A percentile compares a stretch with the other conserved stretches of the same genome.
phyloP scores from a whole-genome alignment of 2,888 invertebrate genomes.

The Tanytarsus gracilentus region DNA sequence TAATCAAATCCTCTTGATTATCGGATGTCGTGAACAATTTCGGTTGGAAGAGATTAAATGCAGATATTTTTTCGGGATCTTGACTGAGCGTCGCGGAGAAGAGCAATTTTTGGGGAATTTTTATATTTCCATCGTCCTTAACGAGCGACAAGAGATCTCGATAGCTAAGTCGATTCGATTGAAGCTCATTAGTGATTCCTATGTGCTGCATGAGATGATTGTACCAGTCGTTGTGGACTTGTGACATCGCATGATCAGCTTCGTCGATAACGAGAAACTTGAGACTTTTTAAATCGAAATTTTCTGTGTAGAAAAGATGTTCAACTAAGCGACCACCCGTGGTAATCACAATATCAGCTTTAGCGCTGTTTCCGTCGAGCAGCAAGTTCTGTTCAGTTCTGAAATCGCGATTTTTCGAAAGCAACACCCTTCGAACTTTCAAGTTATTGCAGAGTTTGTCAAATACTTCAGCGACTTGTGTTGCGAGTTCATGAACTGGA shows the following conservation, averaged over 20 bases:
- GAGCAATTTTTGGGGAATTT: constrained; percentile 76
- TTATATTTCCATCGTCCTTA: constrained; percentile 38
- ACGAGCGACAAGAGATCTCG: constrained; percentile 6
- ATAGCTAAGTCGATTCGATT: constrained; percentile 23
- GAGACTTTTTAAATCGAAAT: constrained; percentile 61
- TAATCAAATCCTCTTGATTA: constrained; percentile 38
- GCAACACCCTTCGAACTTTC: constrained; percentile 58
- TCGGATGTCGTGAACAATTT: constrained; percentile 70
- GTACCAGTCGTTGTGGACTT: constrained; percentile 86
- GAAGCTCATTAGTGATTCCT: constrained; percentile 13
- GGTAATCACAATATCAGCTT: constrained; percentile 77
- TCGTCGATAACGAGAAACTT: constrained; percentile 89
- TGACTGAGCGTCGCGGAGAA: constrained; percentile 97
- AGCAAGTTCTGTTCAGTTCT: constrained; percentile 58
- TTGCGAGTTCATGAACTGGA: constrained; percentile 85
- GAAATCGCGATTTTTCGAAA: constrained; percentile 60
- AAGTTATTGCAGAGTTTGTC: constrained; percentile 58
- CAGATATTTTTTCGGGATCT: constrained; percentile 90
- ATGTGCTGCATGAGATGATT: constrained; percentile 67
- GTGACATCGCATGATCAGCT: constrained; percentile 90
- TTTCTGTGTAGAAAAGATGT: constrained; percentile 75
- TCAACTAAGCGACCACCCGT: constrained; percentile 91
- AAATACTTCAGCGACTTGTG: constrained; percentile 80
- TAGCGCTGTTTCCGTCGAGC: constrained; percentile 42
- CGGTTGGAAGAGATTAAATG: constrained; percentile 83